Base-by-base conservation (phyloP, 2,797 vertebrate genomes). In the Scleropages formosus region DNA sequence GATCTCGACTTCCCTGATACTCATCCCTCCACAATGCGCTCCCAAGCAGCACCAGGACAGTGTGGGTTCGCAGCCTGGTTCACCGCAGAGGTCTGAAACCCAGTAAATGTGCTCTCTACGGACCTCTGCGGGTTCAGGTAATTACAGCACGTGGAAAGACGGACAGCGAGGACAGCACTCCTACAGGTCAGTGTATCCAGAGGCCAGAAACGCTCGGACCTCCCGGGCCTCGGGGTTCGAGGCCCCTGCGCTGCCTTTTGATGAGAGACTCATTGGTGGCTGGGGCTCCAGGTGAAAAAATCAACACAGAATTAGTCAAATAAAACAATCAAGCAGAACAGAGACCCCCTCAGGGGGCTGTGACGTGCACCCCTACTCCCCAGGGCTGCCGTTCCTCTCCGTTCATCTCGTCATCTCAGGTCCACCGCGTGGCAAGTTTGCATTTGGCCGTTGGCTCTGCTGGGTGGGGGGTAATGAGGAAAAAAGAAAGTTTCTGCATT, bases 271-370 rank as follows among this genome's bases (percentile, higher is more conserved):
- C 46, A 67, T n/a, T 20, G 67, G 31, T 39, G 31, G 31, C 31
- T 20, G 9, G 47, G 39, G 31, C 39, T 51, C 46, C 66, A 68
- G 66, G 44, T 68, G 66, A 26, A 39, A 6, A 31, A 2, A 39
- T 39, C 68, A 22, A 20, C 46, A 47, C 47, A 44, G 49, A 68
- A 68, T 49, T 68, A 51, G 44, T 68, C 44, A n/a, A 68, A 51
- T 68, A 22, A 68, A 53, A 56, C 68, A 70, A 31, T 56, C 70
- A 31, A 53, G 26, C 68, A 27, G 51, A 70, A 61, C 4, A 61
- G 56, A 69, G 22, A 22, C 44, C 67, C 8, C 63, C 44, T 44
- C 20, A 7, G 0, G 10, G 47, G n/a, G 65, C 67, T 47, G n/a
- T n/a, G 31, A 0, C 18, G 27, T 31, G 26, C 49, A 11, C 68